phyloP scores from a whole-genome alignment of 2,113 vertebrate genomes.

The Heterotilapia buettikoferi region DNA sequence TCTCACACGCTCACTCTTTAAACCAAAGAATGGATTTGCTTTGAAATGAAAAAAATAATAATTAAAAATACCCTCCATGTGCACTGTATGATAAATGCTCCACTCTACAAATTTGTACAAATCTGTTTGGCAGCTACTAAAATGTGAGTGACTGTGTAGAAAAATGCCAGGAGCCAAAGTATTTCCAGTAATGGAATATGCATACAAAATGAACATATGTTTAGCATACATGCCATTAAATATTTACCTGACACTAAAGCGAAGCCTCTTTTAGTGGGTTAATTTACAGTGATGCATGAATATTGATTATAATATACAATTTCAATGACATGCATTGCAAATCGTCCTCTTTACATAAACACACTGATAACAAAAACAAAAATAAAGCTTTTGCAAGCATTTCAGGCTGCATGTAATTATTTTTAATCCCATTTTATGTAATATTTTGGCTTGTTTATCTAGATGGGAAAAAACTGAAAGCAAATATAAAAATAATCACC shows the following conservation, averaged over 20 bases:
- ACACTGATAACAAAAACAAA: background rate
- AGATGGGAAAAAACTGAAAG: background rate
- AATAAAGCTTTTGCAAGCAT: background rate
- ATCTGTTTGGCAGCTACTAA: background rate
- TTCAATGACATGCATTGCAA: background rate
- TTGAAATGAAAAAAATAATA: background rate
- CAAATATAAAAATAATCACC: slow-evolving; percentile 9
- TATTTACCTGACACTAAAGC: background rate
- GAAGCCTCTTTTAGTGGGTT: background rate
- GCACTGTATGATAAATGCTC: background rate
- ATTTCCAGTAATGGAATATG: background rate
- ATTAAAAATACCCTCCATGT: background rate
- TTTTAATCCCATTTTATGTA: slow-evolving; percentile 7
- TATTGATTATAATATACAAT: background rate
- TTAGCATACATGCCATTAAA: background rate
- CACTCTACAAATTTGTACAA: background rate
- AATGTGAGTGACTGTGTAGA: background rate
- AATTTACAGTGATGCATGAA: background rate
- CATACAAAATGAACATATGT: background rate
- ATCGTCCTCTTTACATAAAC: background rate
- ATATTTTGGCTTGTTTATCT: background rate
- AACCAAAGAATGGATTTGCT: background rate
- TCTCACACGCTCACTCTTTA: background rate
- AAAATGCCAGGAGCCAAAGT: background rate
- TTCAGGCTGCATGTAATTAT: background rate